A percentile compares a stretch with the other conserved stretches of the same genome.
Conservation (phyloP, 2,888 invertebrate genomes). For the Hypomecis punctinalis region DNA sequence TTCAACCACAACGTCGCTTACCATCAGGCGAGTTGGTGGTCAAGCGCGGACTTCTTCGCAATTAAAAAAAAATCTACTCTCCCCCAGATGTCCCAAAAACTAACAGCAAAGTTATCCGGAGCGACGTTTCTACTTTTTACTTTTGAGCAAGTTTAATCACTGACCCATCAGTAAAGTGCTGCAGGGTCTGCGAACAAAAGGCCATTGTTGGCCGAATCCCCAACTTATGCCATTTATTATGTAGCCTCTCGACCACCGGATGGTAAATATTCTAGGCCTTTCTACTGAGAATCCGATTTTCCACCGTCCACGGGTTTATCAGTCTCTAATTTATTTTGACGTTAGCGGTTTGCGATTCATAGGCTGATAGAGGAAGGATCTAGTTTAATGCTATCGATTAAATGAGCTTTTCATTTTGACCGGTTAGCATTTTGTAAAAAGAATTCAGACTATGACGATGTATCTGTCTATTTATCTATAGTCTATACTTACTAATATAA, state of each 20-base stretch:
- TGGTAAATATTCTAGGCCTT: slow-evolving; percentile 57
- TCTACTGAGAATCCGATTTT: slow-evolving; percentile 42
- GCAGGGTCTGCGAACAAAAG: slow-evolving; percentile 51
- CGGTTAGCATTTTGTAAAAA: too few relatives aligned
- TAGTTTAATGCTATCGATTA: slow-evolving; percentile 2
- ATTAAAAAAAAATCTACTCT: too few relatives aligned
- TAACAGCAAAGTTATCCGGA: too few relatives aligned
- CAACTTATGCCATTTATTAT: slow-evolving; percentile 71
- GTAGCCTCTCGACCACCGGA: slow-evolving; percentile 55
- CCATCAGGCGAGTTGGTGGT: too few relatives aligned
- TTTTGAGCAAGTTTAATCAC: slow-evolving; percentile 4
- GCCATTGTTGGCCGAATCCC: slow-evolving; percentile 54
- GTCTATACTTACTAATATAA: too few relatives aligned
- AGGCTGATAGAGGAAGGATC: slow-evolving; percentile 33
- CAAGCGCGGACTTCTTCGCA: too few relatives aligned
- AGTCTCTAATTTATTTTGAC: slow-evolving; percentile 46
- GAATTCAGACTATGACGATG: too few relatives aligned
- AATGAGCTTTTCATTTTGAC: too few relatives aligned
- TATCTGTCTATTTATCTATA: too few relatives aligned
- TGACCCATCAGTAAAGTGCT: slow-evolving; percentile 1
- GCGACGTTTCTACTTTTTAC: too few relatives aligned
- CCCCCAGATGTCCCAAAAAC: too few relatives aligned
- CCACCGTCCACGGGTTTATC: slow-evolving; percentile 44
- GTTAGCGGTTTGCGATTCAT: slow-evolving; percentile 39
- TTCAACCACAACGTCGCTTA: too few relatives aligned